Conservation (phyloP, 2,797 vertebrate species). For the Oreonectes daqikongensis region DNA sequence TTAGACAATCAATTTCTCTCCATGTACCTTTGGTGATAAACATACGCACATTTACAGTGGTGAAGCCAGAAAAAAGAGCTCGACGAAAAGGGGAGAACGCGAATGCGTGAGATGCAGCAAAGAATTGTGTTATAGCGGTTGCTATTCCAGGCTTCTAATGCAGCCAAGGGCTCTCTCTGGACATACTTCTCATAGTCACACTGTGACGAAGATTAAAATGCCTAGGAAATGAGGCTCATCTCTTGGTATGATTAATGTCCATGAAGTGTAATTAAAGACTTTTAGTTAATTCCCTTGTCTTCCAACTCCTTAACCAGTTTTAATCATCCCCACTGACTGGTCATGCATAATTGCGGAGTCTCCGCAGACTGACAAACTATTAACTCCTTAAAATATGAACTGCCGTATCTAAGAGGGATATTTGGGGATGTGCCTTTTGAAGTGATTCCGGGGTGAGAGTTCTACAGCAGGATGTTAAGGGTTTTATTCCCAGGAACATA, state of each 20-base stretch:
- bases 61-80: neutral
- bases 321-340: slow-evolving; percentile 72
- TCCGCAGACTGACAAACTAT: slow-evolving; percentile 61
- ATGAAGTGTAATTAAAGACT: slow-evolving; percentile 80
- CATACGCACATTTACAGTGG: neutral
- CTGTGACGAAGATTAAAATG: slow-evolving; percentile 77
- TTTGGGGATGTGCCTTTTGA: slow-evolving; percentile 20
- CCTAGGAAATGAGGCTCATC: slow-evolving; percentile 77
- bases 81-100: neutral
- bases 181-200: slow-evolving; percentile 55
- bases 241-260: slow-evolving; percentile 77
- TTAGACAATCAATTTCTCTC: neutral
- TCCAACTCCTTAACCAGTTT: slow-evolving; percentile 71
- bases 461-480: neutral
- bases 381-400: slow-evolving; percentile 42
- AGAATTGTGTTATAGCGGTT: slow-evolving; percentile 6
- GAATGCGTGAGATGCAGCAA: neutral
- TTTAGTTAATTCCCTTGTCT: slow-evolving; percentile 80
- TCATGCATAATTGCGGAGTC: slow-evolving; percentile 70
- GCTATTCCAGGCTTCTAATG: slow-evolving; percentile 19
- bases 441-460: neutral
- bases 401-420: slow-evolving; percentile 13
- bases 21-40: neutral
- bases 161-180: slow-evolving; percentile 37
- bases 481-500: neutral